A percentile compares a stretch with the other conserved stretches of the same genome.
Conservation (phyloP, 2,888 invertebrate species). For the Nebria salina region DNA sequence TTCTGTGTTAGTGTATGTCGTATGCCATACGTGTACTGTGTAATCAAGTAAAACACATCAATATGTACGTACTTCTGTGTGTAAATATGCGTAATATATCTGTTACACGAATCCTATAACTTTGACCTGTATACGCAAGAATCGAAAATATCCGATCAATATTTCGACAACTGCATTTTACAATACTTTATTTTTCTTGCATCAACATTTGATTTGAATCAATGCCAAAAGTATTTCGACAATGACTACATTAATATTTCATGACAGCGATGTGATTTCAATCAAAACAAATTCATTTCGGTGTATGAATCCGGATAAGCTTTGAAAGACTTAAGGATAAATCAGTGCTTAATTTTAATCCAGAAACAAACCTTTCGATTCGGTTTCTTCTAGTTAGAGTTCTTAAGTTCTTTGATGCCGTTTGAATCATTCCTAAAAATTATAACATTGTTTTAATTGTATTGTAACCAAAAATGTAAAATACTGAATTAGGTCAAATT, state of each 20-base stretch:
- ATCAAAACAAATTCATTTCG: not conserved
- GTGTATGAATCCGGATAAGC: no score
- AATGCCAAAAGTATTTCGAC: not conserved
- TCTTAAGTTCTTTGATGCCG: no score
- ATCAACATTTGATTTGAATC: not conserved
- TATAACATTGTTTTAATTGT: no score
- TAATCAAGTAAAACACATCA: constrained; percentile 13
- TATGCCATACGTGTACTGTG: not conserved
- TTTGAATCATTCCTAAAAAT: no score
- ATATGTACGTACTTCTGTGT: constrained; percentile 2
- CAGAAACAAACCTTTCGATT: no score
- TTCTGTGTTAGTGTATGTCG: not conserved
- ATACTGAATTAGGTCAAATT: no score
- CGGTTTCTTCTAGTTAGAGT: no score
- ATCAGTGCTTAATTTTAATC: no score
- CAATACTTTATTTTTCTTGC: not conserved
- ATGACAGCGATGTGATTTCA: not conserved
- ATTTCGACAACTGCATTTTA: not conserved
- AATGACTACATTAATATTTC: not conserved
- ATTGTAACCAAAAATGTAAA: no score
- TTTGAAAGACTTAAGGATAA: no score
- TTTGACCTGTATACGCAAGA: constrained; percentile 12
- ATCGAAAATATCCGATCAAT: not conserved
- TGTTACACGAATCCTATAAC: constrained; percentile 10
- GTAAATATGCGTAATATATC: constrained; percentile 7